Evolutionary conservation across 2,888 invertebrate genomes (phyloP), one percentile per base, ranked within the genome.

Genomic region (Coecobrya sp.): DNA sequence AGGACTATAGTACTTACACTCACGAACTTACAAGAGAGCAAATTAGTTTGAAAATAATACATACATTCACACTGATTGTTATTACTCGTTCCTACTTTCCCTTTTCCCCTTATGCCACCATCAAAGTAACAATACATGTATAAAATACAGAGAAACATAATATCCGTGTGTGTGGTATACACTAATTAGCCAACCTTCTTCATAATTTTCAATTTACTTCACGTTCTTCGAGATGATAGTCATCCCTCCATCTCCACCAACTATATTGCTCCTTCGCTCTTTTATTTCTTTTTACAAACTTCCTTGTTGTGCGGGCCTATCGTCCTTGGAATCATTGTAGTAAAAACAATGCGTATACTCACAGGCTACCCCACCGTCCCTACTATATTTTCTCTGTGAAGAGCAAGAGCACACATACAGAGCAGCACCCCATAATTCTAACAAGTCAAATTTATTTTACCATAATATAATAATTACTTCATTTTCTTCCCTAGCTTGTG

Each of bases 131-230:
- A n/a, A n/a, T n/a, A n/a, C n/a, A n/a, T n/a, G n/a, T n/a, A n/a
- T n/a, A n/a, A n/a, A n/a, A n/a, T n/a, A n/a, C n/a, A n/a, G n/a
- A n/a, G 36, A 30, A 36, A 36, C 30, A 70, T 36, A 16, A 36
- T 22, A 42, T 76, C 59, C 49, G 4, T 81, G 88, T 81, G 88
- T 89, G 88, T 70, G 93, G 93, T 87, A 90, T 49, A 7, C 19
- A 73, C 91, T 93, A 93, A 93, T 93, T 92, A 93, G 87, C 76
- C 87, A 62, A 73, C 87, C 92, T 88, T 84, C 89, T 92, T 93
- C 87, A 93, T 93, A 90, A 93, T 93, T 93, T 93, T 93, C 92
- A 92, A 93, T 93, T 92, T 93, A 62, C 88, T 68, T 55, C 88
- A 59, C 36, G 79, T 62, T 65, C 62, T 42, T 42, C n/a, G n/a